Evolutionary conservation across 2,797 vertebrate species (phyloP).

Genomic region (Rhinoraja longicauda): DNA sequence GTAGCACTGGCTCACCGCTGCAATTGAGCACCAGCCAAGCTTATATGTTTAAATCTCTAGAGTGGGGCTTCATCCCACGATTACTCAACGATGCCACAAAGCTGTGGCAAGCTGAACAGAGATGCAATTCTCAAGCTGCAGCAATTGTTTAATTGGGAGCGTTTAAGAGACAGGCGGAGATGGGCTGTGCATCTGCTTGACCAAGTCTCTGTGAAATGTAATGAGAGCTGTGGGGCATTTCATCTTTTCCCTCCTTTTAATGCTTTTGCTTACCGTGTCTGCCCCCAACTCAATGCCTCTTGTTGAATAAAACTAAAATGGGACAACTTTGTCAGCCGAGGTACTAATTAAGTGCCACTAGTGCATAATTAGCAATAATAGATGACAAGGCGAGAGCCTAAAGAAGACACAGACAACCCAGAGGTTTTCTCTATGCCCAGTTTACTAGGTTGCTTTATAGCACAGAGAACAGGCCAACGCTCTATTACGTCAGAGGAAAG

Average conservation of each 20-base stretch:
- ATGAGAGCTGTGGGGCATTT: background rate
- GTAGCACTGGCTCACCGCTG: background rate
- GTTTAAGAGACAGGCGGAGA: background rate
- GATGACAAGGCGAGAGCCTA: background rate
- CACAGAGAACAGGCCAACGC: background rate
- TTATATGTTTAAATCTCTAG: background rate
- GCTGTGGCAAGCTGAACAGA: conserved; percentile 16
- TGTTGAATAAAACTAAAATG: background rate
- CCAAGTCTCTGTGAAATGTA: background rate
- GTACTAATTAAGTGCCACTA: conserved; percentile 24
- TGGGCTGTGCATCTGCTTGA: background rate
- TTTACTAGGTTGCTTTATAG: background rate
- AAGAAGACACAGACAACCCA: too few species aligned
- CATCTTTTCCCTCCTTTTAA: background rate
- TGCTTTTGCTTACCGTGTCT: background rate
- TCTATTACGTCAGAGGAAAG: conserved; percentile 8
- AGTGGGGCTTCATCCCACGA: background rate
- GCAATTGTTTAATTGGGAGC: background rate
- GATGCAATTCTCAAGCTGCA: background rate
- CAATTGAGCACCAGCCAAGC: background rate
- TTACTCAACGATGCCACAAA: background rate
- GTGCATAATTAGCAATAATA: conserved; percentile 26
- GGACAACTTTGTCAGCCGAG: background rate
- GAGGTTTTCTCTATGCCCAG: background rate
- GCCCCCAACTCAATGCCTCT: background rate